Evolutionary conservation across 2,113 vertebrate species (phyloP).

Genomic region (Symphodus melops): DNA sequence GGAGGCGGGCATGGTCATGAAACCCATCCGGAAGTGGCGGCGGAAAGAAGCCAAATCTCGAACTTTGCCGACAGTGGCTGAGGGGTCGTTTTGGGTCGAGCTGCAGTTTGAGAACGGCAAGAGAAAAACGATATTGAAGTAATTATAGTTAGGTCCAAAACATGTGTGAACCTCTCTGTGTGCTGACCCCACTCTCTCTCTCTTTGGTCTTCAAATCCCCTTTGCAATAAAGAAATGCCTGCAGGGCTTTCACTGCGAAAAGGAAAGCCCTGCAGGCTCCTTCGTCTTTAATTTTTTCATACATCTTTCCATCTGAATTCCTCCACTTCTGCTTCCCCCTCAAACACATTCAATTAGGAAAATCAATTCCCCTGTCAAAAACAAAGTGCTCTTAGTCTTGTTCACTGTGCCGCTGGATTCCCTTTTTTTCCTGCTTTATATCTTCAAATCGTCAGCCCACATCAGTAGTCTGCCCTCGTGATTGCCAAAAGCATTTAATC

Average conservation of each 20-base stretch:
- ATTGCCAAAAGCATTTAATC: slow-evolving; percentile 54
- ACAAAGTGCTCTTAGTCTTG: slow-evolving; percentile 39
- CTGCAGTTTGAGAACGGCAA: slow-evolving; percentile 38
- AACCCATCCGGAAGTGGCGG: slow-evolving; percentile 93
- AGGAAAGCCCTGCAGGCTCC: slow-evolving; percentile 56
- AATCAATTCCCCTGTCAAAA: slow-evolving; percentile 68
- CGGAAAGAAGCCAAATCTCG: slow-evolving; percentile 91
- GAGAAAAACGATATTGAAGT: slow-evolving; percentile 14
- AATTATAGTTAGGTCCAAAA: slow-evolving; percentile 45
- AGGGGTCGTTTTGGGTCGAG: slow-evolving; percentile 81
- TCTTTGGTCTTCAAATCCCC: slow-evolving; percentile 50
- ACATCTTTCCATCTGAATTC: slow-evolving; percentile 59
- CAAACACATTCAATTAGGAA: slow-evolving; percentile 69
- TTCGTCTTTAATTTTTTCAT: slow-evolving; percentile 41
- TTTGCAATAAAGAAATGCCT: slow-evolving; percentile 58
- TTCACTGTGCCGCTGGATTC: slow-evolving; percentile 44
- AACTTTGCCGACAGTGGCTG: slow-evolving; percentile 85
- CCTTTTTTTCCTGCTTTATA: slow-evolving; percentile 39
- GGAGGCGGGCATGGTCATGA: slow-evolving; percentile 95
- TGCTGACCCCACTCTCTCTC: slow-evolving; percentile 37
- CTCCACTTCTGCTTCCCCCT: slow-evolving; percentile 57
- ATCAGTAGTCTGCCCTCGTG: slow-evolving; percentile 55
- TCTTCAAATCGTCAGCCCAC: slow-evolving; percentile 57
- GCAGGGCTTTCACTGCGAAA: slow-evolving; percentile 44
- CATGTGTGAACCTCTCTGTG: slow-evolving; percentile 21